Evolutionary conservation across 2,113 vertebrate genomes (phyloP).

Genomic region (Anseranas semipalmata): DNA sequence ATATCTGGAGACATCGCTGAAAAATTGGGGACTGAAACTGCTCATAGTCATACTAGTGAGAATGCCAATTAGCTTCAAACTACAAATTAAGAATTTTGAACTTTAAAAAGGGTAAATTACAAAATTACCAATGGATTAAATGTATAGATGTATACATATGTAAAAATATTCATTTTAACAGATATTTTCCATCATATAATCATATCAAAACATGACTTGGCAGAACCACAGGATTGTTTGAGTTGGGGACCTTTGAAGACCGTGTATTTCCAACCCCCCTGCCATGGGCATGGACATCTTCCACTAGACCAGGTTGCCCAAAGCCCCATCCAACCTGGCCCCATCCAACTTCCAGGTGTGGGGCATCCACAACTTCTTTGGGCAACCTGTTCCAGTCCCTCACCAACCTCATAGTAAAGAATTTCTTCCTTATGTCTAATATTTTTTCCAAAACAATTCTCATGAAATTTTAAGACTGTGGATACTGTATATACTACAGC

Average conservation of each 20-base stretch:
- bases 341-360: too few relatives aligned
- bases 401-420: too few relatives aligned
- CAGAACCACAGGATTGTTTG: background rate
- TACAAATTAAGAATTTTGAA: background rate
- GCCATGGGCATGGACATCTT: too few relatives aligned
- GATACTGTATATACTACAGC: background rate
- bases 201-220: background rate
- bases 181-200: background rate
- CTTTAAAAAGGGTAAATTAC: background rate
- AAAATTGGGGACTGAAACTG: background rate
- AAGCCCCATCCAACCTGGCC: too few relatives aligned
- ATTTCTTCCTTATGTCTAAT: too few relatives aligned
- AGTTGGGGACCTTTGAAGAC: too few relatives aligned
- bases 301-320: too few relatives aligned
- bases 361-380: too few relatives aligned
- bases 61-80: background rate
- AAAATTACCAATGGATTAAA: background rate
- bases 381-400: too few relatives aligned
- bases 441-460: background rate
- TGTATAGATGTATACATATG: background rate
- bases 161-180: background rate
- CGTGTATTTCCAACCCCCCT: too few relatives aligned
- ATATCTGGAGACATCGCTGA: background rate
- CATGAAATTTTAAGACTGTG: background rate
- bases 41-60: background rate